phyloP scores from a whole-genome alignment of 2,797 vertebrate genomes.

The Clarias laeviceps region DNA sequence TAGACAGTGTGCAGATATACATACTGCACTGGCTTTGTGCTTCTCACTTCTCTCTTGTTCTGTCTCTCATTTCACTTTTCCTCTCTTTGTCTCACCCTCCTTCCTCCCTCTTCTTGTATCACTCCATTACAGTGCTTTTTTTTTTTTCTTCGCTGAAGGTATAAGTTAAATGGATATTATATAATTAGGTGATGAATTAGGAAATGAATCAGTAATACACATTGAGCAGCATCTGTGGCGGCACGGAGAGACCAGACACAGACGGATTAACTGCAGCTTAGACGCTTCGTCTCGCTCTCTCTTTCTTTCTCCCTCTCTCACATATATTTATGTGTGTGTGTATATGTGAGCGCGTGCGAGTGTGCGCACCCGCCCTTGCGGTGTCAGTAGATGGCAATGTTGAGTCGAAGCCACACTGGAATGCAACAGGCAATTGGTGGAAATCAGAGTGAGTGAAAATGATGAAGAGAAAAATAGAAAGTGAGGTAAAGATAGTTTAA shows the following conservation, averaged over 20 bases:
- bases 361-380: neutral
- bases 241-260: conserved; percentile 63
- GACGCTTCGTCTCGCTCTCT: conserved; percentile 6
- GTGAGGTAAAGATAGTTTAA: conserved; percentile 27
- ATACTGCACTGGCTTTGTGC: conserved; percentile 45
- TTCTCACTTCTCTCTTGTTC: conserved; percentile 49
- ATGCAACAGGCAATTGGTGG: conserved; percentile 22
- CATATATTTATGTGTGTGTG: conserved; percentile 23
- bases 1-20: conserved; percentile 51
- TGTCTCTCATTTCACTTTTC: conserved; percentile 59
- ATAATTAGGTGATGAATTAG: conserved; percentile 70
- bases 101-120: conserved; percentile 40
- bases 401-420: conserved; percentile 58
- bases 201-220: conserved; percentile 69
- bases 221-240: conserved; percentile 67
- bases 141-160: conserved; percentile 30
- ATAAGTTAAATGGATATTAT: conserved; percentile 39
- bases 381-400: conserved; percentile 74
- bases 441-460: conserved; percentile 39
- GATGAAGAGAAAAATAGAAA: conserved; percentile 24
- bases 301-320: no score
- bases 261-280: conserved; percentile 47
- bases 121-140: conserved; percentile 22
- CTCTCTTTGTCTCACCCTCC: conserved; percentile 9
- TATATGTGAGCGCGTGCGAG: conserved; percentile 25